Evolutionary conservation across 2,888 invertebrate genomes (phyloP).

Genomic region (Andrena marginata): DNA sequence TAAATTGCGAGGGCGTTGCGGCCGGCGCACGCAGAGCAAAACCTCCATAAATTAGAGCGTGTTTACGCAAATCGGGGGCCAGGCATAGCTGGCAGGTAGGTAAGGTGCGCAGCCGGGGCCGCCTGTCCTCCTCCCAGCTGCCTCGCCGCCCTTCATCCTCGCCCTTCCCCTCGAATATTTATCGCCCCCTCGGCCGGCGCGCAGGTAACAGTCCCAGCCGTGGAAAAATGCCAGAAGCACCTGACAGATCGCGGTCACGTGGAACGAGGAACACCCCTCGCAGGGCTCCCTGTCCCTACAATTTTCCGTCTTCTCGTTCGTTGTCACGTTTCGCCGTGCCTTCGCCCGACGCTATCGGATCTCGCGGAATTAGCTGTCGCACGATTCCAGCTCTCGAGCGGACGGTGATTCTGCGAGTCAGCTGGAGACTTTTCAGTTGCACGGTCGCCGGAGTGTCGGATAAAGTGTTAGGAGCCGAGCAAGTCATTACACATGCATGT

Average conservation of each 20-base stretch:
- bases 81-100: slow-evolving; percentile 65
- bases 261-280: slow-evolving; percentile 29
- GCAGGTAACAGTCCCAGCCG: slow-evolving; percentile 41
- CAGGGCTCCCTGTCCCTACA: background rate
- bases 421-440: too few relatives aligned
- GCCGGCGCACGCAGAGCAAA: slow-evolving; percentile 45
- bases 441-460: too few relatives aligned
- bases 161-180: slow-evolving; percentile 57
- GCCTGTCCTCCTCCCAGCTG: slow-evolving; percentile 41
- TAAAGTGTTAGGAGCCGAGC: too few relatives aligned
- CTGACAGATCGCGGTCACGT: slow-evolving; percentile 59
- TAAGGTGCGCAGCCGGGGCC: slow-evolving; percentile 58
- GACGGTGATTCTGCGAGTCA: too few relatives aligned
- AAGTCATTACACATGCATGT: too few relatives aligned
- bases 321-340: background rate
- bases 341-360: too few relatives aligned
- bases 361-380: too few relatives aligned
- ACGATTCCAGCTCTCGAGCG: too few relatives aligned
- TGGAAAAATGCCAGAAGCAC: slow-evolving; percentile 53
- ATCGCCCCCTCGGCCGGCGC: slow-evolving; percentile 35
- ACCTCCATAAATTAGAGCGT: slow-evolving; percentile 72
- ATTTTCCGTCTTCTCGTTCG: background rate
- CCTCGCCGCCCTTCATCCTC: slow-evolving; percentile 21
- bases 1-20: slow-evolving; percentile 61
- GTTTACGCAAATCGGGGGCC: slow-evolving; percentile 78